Percentiles rank a stretch among this genome's conserved stretches.
Conservation (phyloP, 2,797 vertebrate genomes). For the Netta rufina region DNA sequence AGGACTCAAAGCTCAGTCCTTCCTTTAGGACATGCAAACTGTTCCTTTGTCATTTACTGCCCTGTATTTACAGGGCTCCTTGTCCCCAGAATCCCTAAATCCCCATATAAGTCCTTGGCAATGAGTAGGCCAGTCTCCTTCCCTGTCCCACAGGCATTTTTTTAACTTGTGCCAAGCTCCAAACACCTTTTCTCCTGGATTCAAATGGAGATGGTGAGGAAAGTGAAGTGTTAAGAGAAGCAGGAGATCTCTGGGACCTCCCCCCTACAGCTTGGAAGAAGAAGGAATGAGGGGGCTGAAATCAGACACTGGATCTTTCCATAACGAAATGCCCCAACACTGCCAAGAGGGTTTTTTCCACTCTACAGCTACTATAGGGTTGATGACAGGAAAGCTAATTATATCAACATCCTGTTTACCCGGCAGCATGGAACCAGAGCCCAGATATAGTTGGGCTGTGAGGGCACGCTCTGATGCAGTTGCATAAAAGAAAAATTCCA, state of each 20-base stretch:
- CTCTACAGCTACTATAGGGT: slow-evolving; percentile 17
- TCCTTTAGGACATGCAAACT: background rate
- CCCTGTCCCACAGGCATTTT: background rate
- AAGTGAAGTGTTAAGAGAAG: background rate
- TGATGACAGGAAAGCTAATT: slow-evolving; percentile 67
- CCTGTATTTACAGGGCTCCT: background rate
- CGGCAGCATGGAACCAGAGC: background rate
- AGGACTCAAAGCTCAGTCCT: background rate
- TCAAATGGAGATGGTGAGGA: background rate
- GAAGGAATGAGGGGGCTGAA: background rate
- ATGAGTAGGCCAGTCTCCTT: background rate
- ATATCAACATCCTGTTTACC: slow-evolving; percentile 69
- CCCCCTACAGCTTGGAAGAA: background rate
- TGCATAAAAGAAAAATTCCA: background rate
- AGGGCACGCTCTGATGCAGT: background rate
- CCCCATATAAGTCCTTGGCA: background rate
- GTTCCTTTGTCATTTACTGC: background rate
- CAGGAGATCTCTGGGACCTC: background rate
- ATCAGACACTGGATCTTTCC: slow-evolving; percentile 33
- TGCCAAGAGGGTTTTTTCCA: slow-evolving; percentile 63
- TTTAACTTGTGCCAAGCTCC: background rate
- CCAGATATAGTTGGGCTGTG: background rate
- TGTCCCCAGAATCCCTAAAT: background rate
- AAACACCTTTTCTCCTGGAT: background rate
- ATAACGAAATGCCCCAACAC: background rate